Percentiles rank a stretch among this genome's conserved stretches.
Evolutionary conservation across 2,888 invertebrate species (phyloP).

Genomic region (Noctua janthina): DNA sequence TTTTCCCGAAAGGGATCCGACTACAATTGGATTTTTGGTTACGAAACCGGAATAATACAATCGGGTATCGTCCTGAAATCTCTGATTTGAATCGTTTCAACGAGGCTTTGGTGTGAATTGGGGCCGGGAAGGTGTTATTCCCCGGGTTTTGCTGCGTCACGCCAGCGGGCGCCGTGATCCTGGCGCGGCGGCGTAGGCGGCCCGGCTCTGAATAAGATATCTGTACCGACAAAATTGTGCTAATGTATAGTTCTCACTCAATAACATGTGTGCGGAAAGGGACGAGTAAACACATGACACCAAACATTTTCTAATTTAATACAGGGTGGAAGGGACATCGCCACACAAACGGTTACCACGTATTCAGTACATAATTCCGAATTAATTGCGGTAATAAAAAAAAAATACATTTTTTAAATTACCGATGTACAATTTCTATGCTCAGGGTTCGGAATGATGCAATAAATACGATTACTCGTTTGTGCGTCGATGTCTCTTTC

Average conservation of each 20-base stretch:
- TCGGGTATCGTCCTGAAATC: slow-evolving; percentile 89
- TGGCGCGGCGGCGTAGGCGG: slow-evolving; percentile 43
- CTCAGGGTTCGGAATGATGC: no score
- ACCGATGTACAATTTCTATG: no score
- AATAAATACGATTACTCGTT: no score
- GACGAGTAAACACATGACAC: slow-evolving; percentile 40
- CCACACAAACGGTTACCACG: background rate
- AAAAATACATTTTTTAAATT: no score
- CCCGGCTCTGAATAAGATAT: slow-evolving; percentile 68
- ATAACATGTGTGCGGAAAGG: slow-evolving; percentile 42
- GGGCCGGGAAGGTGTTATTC: slow-evolving; percentile 83
- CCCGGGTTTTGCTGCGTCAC: slow-evolving; percentile 81
- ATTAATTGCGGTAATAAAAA: no score
- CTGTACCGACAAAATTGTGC: slow-evolving; percentile 56
- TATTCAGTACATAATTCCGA: background rate
- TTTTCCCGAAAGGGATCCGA: slow-evolving; percentile 86
- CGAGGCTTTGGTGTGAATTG: slow-evolving; percentile 87
- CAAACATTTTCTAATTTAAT: slow-evolving; percentile 23
- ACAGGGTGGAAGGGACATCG: background rate
- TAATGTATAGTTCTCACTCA: slow-evolving; percentile 59
- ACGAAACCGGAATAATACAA: slow-evolving; percentile 90
- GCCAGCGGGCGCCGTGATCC: slow-evolving; percentile 59
- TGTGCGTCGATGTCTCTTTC: no score
- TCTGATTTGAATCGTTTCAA: slow-evolving; percentile 89
- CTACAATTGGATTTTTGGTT: slow-evolving; percentile 90